Evolutionary conservation across 2,113 vertebrate genomes (phyloP).

Genomic region (Gnathonemus echidnorhynchus): DNA sequence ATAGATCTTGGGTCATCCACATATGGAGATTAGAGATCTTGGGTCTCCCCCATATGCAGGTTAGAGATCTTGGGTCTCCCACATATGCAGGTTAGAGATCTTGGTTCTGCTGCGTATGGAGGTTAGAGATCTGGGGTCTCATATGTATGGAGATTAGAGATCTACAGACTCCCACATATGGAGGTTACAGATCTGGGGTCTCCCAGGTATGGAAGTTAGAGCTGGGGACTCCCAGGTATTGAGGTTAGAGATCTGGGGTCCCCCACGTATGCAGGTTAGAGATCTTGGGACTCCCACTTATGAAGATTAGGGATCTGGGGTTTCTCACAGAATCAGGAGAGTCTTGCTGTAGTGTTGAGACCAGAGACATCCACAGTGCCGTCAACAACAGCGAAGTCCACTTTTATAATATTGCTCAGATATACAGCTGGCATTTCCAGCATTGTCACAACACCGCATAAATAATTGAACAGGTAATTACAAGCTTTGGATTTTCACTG

Average conservation of each 20-base stretch:
- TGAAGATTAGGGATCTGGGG: not conserved
- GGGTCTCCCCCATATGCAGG: no score
- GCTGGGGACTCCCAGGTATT: not conserved
- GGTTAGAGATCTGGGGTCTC: no score
- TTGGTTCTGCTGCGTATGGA: no score
- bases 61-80: no score
- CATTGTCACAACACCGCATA: not conserved
- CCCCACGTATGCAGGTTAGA: not conserved
- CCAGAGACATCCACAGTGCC: not conserved
- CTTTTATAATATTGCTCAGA: not conserved
- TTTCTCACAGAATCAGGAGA: not conserved
- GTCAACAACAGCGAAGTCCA: not conserved
- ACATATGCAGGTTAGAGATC: no score
- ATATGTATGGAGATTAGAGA: no score
- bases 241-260: not conserved
- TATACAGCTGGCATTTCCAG: not conserved
- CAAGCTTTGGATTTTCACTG: not conserved
- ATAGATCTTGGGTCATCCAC: no score
- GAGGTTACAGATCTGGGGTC: not conserved
- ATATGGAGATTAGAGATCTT: no score
- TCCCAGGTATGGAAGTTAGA: not conserved
- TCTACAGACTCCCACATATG: accelerated
- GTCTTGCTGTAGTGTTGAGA: not conserved
- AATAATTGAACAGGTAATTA: constrained; percentile 9
- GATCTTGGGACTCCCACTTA: not conserved